These are phyloP conservation scores for Nowickia ferox DNA, from an alignment of 2,888 invertebrate species.

Conservation along the genomic window DNA sequence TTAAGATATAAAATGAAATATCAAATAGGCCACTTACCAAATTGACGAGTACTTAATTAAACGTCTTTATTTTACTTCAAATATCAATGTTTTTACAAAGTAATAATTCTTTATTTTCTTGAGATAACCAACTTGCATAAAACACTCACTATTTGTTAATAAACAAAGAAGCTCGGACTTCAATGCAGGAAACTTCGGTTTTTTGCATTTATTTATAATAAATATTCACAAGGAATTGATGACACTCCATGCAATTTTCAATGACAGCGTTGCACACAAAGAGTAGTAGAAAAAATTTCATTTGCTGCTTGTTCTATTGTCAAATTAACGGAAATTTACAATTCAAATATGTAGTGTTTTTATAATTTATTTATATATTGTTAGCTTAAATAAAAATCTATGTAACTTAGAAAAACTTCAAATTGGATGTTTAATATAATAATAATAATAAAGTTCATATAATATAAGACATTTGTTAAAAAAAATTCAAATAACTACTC, in stretches of 20 bases:
- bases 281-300: background rate
- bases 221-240: background rate
- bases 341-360: no score
- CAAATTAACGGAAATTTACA: no score
- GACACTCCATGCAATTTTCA: background rate
- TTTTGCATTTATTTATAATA: constrained; percentile 11
- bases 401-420: no score
- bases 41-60: background rate
- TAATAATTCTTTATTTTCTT: background rate
- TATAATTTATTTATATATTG: no score
- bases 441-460: no score
- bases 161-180: constrained; percentile 30
- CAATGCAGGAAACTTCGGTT: constrained; percentile 52
- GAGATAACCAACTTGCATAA: constrained; percentile 34
- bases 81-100: background rate
- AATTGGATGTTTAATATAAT: no score
- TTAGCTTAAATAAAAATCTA: no score
- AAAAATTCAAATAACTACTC: no score
- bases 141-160: constrained; percentile 59
- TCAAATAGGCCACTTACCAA: constrained; percentile 39
- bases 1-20: background rate
- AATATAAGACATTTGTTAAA: no score
- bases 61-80: background rate
- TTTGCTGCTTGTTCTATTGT: no score
- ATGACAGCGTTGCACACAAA: background rate